Conservation (phyloP, 2,113 vertebrate species). For the Thryonomys swinderianus region DNA sequence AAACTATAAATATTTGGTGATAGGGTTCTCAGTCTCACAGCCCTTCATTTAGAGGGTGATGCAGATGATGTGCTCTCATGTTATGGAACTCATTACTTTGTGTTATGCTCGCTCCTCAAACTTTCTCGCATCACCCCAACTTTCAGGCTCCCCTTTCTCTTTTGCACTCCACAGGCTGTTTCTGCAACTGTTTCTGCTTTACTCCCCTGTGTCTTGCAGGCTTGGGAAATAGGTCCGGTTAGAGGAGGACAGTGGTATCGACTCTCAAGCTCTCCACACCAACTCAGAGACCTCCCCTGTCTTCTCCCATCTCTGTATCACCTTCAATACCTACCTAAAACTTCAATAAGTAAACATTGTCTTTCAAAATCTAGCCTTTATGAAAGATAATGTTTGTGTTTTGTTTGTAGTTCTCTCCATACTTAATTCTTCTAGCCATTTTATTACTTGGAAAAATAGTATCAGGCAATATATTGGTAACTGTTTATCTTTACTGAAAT, state of each 20-base stretch:
- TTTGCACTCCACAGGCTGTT: neutral
- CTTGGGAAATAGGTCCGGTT: neutral
- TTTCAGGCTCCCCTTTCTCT: slow-evolving; percentile 1
- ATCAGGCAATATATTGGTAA: neutral
- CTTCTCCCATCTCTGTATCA: neutral
- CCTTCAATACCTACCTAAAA: neutral
- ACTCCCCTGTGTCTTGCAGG: neutral
- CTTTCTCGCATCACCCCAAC: neutral
- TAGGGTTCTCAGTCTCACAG: neutral
- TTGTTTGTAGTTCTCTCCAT: slow-evolving; percentile 7
- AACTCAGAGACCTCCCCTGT: neutral
- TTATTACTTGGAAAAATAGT: slow-evolving; percentile 25
- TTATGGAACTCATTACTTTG: neutral
- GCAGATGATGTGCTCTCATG: neutral
- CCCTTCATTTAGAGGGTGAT: neutral
- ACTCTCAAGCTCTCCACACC: neutral
- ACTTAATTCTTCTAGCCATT: neutral
- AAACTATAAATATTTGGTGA: neutral
- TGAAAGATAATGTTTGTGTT: neutral
- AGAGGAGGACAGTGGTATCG: neutral
- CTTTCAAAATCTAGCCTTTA: neutral
- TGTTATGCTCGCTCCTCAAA: neutral
- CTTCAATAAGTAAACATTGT: neutral
- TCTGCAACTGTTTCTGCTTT: neutral
- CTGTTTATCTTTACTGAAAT: slow-evolving; percentile 19